phyloP scores from a whole-genome alignment of 1,140 invertebrate genomes.

The Orius laevigatus region DNA sequence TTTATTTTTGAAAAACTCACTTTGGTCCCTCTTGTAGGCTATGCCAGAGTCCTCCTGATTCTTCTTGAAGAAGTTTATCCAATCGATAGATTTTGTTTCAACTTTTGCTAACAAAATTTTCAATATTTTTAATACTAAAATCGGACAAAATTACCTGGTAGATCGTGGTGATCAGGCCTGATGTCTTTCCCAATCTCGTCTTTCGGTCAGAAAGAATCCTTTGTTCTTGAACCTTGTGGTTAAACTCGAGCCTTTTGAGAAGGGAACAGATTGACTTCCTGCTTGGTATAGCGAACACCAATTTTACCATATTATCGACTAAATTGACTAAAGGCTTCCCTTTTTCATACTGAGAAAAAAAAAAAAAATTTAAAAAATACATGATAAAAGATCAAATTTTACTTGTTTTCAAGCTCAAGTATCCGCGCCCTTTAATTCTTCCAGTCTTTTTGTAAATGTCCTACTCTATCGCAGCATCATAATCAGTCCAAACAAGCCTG shows the following conservation, averaged over 20 bases:
- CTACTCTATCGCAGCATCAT: too few relatives aligned
- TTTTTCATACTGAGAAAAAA: conserved; percentile 54
- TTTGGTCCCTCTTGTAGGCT: conserved; percentile 68
- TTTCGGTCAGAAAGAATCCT: conserved; percentile 49
- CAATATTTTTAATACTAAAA: too few relatives aligned
- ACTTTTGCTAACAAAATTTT: conserved; percentile 54
- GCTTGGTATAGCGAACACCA: conserved; percentile 65
- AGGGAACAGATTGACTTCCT: conserved; percentile 24
- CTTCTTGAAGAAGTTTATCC: conserved; percentile 69
- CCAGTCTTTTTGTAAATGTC: too few relatives aligned
- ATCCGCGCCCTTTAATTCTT: too few relatives aligned
- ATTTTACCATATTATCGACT: conserved; percentile 89
- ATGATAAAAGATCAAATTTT: too few relatives aligned
- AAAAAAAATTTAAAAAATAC: too few relatives aligned
- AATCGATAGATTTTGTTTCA: conserved; percentile 66
- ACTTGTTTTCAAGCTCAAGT: too few relatives aligned
- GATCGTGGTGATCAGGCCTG: conserved; percentile 48
- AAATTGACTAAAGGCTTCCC: conserved; percentile 79
- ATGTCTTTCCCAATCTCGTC: conserved; percentile 56
- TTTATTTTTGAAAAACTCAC: too few relatives aligned
- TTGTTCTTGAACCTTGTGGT: conserved; percentile 66
- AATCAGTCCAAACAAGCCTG: too few relatives aligned
- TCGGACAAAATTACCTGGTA: too few relatives aligned
- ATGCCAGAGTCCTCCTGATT: conserved; percentile 65
- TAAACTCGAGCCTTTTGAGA: conserved; percentile 68